Base-by-base conservation (phyloP, 2,888 invertebrate genomes). In the Lobophora halterata region DNA sequence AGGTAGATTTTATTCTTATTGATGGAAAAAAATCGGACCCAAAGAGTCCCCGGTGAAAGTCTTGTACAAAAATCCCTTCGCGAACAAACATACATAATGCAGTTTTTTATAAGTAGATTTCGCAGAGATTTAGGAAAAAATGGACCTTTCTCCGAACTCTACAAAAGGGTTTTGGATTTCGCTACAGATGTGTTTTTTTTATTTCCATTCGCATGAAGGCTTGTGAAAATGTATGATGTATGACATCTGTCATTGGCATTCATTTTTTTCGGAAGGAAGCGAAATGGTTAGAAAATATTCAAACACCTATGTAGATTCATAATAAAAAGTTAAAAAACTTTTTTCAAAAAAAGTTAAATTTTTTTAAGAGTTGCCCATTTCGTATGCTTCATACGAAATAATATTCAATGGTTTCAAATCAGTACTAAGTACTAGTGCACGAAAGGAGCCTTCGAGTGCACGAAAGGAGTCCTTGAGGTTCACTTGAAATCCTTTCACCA, bases 111-210 rank as follows among this genome's bases (percentile, higher is more conserved):
- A 58, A 57, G 31, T 40, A 62, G 52, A 62, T 61, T 52, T 59
- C 65, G 72, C 57, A 32, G 41, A 62, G 52, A 62, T 61, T 52
- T 59, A 65, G 72, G 77, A 79, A 77, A 66, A 57, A 52, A 58
- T 48, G 63, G 60, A 63, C 67, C 69, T 71, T 72, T 71, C 72
- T 71, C 60, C 71, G 77, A 79, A 80, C 61, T 57, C 58, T 66
- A 81, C 80, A 83, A 83, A 85, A 79, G 83, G 85, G 83, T 79
- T 85, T 82, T 74, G 60, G 56, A 73, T 85, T 80, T 79, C 82
- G 76, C 68, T 68, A 74, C 76, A 79, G 74, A 77, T 76, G 76
- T 53, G 23, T 49, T 65, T 73, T 72, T 68, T 52, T 40, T 39
- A 36, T 43, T 36, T 30, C 38, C 28, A 30, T 52, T 27, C 30